Evolutionary conservation across 2,113 vertebrate species (phyloP).

Genomic region (Chaenogobius annularis): DNA sequence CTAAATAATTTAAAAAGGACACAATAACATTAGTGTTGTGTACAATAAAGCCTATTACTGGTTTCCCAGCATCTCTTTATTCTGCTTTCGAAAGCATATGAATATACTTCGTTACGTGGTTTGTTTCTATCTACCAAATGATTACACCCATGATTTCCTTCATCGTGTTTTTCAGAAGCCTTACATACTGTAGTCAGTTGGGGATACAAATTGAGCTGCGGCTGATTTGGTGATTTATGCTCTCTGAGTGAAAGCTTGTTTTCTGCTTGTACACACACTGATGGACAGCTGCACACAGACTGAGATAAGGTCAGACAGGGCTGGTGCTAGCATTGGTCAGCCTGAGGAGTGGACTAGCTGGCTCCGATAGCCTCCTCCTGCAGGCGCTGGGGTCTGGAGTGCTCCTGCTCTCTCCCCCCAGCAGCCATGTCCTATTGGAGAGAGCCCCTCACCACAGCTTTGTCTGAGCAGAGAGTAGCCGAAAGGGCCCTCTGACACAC

Average conservation of each 20-base stretch:
- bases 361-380: constrained; percentile 71
- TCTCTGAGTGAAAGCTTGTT: constrained; percentile 32
- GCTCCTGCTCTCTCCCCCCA: constrained; percentile 60
- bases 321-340: constrained; percentile 51
- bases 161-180: constrained; percentile 10
- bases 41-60: constrained; percentile 64
- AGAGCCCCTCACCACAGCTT: constrained; percentile 74
- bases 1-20: constrained; percentile 65
- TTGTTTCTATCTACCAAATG: constrained; percentile 40
- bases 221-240: constrained; percentile 35
- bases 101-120: constrained; percentile 33
- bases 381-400: constrained; percentile 68
- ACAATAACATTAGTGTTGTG: constrained; percentile 71
- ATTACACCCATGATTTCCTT: constrained; percentile 9
- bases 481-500: constrained; percentile 76
- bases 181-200: constrained; percentile 31
- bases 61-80: constrained; percentile 33
- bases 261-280: constrained; percentile 35
- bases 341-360: constrained; percentile 63
- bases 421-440: constrained; percentile 76
- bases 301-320: constrained; percentile 68
- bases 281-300: constrained; percentile 48
- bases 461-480: constrained; percentile 76
- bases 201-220: constrained; percentile 32
- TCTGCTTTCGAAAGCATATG: constrained; percentile 38